Base-by-base conservation (phyloP, 1,140 invertebrate genomes). In the Oryctes rhinoceros region DNA sequence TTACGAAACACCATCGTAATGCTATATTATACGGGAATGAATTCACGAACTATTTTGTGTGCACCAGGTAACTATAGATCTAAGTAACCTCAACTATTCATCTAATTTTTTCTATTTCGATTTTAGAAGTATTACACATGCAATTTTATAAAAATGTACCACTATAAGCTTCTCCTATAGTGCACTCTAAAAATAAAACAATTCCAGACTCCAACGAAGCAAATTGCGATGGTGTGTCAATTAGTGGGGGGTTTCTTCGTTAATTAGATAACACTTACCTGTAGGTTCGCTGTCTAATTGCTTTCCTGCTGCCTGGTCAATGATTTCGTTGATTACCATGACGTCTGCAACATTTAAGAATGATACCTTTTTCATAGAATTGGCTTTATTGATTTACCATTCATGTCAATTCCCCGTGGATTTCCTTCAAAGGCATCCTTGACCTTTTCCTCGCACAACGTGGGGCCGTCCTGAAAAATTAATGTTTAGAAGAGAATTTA, bases 321-420 rank as follows among this genome's bases (percentile, higher is more conserved):
- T 97, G 82, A 99, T 98, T 88, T 99, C 97, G 88, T 98, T 98
- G 83, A 99, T 89, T 81, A 98, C 97, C 96, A 98, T 97, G 76
- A 99, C 96, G 92, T 99, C 97, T 99, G 89, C 6, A 65, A 76
- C 10, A 53, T 53, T 53, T 53, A 53, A 15, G 20, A 91, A 92
- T 82, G 39, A 7, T 7, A 44, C 9, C 0, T 44, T 10, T n/a
- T 5, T 5, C 39, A 44, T 7, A 44, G 39, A 44, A 44, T 10
- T 44, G 39, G 5, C 9, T 44, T 44, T 44, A 44, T 44, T 10
- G 39, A 44, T 24, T 67, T 67, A 87, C 97, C 97, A 95, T 96
- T 96, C 94, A 97, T 97, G 87, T 98, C 96, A 47, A 98, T 95
- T 13, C 13, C 15, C 20, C 20, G 53, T 62, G 96, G 95, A 92